phyloP scores from a whole-genome alignment of 2,888 invertebrate species.

The Cremastinae sp. region DNA sequence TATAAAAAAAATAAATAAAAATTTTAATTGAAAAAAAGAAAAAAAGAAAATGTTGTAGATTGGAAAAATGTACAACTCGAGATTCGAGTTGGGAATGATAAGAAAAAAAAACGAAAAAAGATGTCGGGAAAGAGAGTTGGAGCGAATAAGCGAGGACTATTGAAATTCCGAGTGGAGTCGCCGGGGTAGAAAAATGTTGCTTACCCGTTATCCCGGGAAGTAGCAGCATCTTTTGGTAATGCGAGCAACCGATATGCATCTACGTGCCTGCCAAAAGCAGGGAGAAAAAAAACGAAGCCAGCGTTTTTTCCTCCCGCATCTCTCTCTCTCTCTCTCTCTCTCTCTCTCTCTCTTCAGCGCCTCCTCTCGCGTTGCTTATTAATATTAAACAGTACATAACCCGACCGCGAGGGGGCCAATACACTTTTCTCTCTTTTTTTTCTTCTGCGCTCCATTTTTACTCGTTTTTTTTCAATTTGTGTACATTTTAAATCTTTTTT shows the following conservation, averaged over 20 bases:
- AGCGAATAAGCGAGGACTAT: constrained; percentile 44
- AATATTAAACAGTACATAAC: constrained; percentile 77
- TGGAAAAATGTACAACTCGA: background rate
- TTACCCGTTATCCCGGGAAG: constrained; percentile 32
- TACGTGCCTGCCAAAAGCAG: constrained; percentile 78
- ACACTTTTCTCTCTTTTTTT: constrained; percentile 39
- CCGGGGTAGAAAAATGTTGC: constrained; percentile 34
- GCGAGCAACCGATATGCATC: constrained; percentile 78
- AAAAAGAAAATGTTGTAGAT: background rate
- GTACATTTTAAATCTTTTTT: constrained; percentile 14
- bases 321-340: constrained; percentile 10
- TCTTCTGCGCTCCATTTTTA: background rate
- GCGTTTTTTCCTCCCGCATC: constrained; percentile 19
- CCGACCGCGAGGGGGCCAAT: constrained; percentile 34
- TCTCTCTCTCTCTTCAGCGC: constrained; percentile 20
- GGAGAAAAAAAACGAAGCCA: constrained; percentile 45
- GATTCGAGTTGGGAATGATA: background rate
- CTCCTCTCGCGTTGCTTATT: constrained; percentile 72
- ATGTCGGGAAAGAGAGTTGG: background rate
- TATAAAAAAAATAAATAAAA: no score
- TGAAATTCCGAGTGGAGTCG: constrained; percentile 60
- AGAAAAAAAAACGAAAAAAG: constrained; percentile 11
- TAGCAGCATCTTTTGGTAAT: constrained; percentile 75
- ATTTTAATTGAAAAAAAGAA: background rate
- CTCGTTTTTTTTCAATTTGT: constrained; percentile 34